Base-by-base conservation (phyloP, 2,113 vertebrate genomes). In the Gnathonemus longibarbis region DNA sequence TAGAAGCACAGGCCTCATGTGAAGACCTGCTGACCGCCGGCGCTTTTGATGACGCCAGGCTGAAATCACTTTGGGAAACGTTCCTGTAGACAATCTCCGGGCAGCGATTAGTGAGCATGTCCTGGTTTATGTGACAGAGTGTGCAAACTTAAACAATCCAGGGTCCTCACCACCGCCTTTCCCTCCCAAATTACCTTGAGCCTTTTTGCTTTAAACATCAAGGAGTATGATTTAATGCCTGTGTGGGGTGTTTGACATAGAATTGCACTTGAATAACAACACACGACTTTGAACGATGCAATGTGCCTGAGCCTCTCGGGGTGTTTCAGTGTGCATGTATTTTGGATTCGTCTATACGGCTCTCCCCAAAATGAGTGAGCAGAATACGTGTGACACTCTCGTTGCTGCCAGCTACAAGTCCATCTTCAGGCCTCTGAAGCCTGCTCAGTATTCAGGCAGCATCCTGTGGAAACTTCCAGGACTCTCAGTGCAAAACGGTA, bases 401-500 rank as follows among this genome's bases (percentile, higher is more conserved):
- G 7, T 39, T 19, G 35, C 74, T 77, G 27, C 70, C 70, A 77
- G 35, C 70, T 80, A 42, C 74, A 39, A 80, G 35, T 80, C 74
- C 31, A 80, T 42, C 35, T 80, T 27, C n/a, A n/a, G 84, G 46
- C 84, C 45, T n/a, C 46, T 27, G 24, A 86, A 86, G 48, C 84
- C 84, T 86, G 46, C 13, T 86, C 84, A 49, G 48, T 86, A 86
- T 86, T 86, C 84, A 86, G 13, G 48, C 84, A 27, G 84, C 84
- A 50, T n/a, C 84, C 84, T 31, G 46, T 86, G 84, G 84, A 86
- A 86, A 86, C 48, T 86, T 86, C 84, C 84, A 86, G 84, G 45
- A 27, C 48, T 86, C 84, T 86, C n/a, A 49, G 48, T 49, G 46
- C 84, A 31, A 48, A 49, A 80, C 74, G 35, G n/a, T 48, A 31